Percentiles rank a stretch among this genome's conserved stretches.
phyloP scores from a whole-genome alignment of 2,113 vertebrate genomes.

The Meriones unguiculatus region DNA sequence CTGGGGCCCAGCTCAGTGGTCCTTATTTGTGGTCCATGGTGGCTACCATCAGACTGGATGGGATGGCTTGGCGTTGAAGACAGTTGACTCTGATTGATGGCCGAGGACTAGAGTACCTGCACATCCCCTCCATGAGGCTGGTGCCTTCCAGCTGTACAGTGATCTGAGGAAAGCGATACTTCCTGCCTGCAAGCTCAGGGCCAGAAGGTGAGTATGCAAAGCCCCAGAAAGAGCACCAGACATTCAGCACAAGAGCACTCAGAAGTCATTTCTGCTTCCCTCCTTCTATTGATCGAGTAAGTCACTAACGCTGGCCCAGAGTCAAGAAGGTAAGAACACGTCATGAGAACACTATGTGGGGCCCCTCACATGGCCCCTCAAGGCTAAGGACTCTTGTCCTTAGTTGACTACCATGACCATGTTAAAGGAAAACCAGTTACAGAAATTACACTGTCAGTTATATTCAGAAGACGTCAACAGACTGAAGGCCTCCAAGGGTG shows the following conservation, averaged over 20 bases:
- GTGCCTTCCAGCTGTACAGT: not conserved
- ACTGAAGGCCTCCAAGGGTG: not conserved
- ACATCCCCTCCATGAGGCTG: not conserved
- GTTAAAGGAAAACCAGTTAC: slow-evolving; percentile 12
- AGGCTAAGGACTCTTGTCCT: not conserved
- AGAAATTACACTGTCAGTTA: not conserved
- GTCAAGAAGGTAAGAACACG: not conserved
- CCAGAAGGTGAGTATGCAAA: not conserved
- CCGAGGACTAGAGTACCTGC: not conserved
- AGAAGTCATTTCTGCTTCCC: not conserved
- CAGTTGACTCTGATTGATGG: not conserved
- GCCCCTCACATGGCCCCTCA: not conserved
- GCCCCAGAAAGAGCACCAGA: not conserved
- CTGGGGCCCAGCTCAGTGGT: not conserved
- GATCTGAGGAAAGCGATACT: not conserved
- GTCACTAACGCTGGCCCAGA: not conserved
- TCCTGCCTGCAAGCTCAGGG: not conserved
- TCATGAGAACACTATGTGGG: not conserved
- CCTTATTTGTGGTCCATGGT: not conserved
- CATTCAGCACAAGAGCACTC: no score
- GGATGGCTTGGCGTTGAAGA: not conserved
- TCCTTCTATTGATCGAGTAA: not conserved
- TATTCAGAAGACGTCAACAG: not conserved
- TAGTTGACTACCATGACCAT: not conserved
- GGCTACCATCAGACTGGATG: not conserved